Evolutionary conservation across 2,113 vertebrate genomes (phyloP).

Genomic region (Callocephalon fimbriatum): DNA sequence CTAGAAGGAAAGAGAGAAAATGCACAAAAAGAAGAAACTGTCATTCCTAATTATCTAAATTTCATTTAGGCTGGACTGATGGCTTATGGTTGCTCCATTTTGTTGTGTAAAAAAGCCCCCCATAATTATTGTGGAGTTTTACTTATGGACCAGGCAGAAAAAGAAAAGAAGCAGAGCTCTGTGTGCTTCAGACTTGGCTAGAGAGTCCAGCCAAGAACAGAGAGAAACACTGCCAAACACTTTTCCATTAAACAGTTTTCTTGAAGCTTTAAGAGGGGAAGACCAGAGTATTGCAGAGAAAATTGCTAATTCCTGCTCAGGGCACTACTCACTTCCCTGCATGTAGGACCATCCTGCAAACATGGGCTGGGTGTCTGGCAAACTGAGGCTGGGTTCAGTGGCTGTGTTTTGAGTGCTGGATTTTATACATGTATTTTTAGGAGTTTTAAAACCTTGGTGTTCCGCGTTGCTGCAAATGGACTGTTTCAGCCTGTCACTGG

Average conservation of each 20-base stretch:
- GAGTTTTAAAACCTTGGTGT: neutral
- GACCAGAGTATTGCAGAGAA: neutral
- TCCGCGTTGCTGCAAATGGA: neutral
- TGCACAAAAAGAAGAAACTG: neutral
- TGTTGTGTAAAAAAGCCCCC: neutral
- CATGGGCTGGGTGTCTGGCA: neutral
- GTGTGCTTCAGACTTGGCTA: constrained; percentile 28
- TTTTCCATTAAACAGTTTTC: constrained; percentile 69
- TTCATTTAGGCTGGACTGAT: constrained; percentile 29
- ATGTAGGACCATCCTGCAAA: neutral
- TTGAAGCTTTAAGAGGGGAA: constrained; percentile 44
- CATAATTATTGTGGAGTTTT: neutral
- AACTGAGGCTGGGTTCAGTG: neutral
- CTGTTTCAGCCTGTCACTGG: neutral
- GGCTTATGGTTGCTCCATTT: neutral
- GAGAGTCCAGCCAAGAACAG: constrained; percentile 35
- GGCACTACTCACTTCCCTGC: neutral
- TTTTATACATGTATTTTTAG: neutral
- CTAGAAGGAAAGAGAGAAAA: constrained; percentile 13
- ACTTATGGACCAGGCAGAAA: neutral
- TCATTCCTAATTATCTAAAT: constrained; percentile 47
- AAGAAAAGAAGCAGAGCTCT: constrained; percentile 11
- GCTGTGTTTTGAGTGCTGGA: neutral
- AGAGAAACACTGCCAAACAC: constrained; percentile 63
- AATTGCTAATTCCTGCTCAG: neutral